phyloP scores from a whole-genome alignment of 2,888 invertebrate genomes.

The Empis livida region DNA sequence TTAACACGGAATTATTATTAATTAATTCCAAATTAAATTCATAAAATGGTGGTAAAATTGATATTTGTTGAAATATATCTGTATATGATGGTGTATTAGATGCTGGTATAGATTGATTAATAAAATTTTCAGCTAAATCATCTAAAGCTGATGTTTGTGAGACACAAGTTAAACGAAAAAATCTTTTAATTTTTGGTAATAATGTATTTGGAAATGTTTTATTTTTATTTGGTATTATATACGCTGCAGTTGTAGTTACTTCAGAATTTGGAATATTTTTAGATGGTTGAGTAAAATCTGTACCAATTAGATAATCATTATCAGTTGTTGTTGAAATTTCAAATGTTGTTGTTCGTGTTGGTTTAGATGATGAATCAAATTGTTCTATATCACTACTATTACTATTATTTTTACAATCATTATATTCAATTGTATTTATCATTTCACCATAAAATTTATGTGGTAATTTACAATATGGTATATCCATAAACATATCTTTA shows the following conservation, averaged over 20 bases:
- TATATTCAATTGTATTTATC: slow-evolving; percentile 15
- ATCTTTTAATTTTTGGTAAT: neutral
- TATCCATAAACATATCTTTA: slow-evolving; percentile 18
- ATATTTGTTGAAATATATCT: neutral
- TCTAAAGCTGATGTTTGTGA: neutral
- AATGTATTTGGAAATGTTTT: neutral
- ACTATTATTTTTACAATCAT: neutral
- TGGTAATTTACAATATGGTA: slow-evolving; percentile 22
- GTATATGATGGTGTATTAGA: neutral
- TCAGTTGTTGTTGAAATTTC: slow-evolving; percentile 5
- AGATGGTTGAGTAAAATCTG: neutral
- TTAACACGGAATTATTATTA: slow-evolving; percentile 16
- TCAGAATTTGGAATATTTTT: neutral
- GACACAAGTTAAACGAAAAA: slow-evolving; percentile 4
- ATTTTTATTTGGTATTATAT: neutral
- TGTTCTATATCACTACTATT: neutral
- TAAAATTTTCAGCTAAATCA: neutral
- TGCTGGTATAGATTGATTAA: too few relatives aligned
- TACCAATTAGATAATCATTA: neutral
- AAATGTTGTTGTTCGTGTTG: slow-evolving; percentile 1
- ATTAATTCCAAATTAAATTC: slow-evolving; percentile 19
- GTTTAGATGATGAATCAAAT: neutral
- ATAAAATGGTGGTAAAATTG: slow-evolving; percentile 16
- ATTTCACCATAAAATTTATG: slow-evolving; percentile 15
- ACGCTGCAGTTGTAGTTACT: neutral